Evolutionary conservation across 2,888 invertebrate genomes (phyloP).

Genomic region (Lasiommata megera): DNA sequence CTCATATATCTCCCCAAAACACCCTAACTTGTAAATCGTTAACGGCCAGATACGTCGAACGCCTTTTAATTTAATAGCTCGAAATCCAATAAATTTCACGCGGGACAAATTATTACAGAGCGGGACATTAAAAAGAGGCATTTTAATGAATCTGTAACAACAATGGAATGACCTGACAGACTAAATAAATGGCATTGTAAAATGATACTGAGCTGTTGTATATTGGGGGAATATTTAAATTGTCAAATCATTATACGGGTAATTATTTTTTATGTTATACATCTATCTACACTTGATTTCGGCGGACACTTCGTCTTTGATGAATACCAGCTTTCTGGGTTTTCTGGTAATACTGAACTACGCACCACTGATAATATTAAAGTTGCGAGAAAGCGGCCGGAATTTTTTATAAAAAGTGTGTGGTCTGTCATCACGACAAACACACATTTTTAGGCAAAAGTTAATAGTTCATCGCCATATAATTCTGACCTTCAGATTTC

Average conservation of each 20-base stretch:
- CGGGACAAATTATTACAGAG: slow-evolving; percentile 8
- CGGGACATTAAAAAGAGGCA: slow-evolving; percentile 3
- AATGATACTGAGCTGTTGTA: slow-evolving; percentile 3
- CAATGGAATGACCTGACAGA: slow-evolving; percentile 8
- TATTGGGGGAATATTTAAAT: background rate
- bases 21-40: slow-evolving; percentile 11
- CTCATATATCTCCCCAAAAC: slow-evolving; percentile 5
- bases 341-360: too few species aligned
- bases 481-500: too few species aligned
- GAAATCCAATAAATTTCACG: slow-evolving; percentile 12
- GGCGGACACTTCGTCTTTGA: too few species aligned
- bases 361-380: too few species aligned
- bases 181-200: slow-evolving; percentile 6
- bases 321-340: too few species aligned
- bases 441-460: too few species aligned
- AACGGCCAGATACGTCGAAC: slow-evolving; percentile 9
- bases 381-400: too few species aligned
- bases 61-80: slow-evolving; percentile 8
- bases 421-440: too few species aligned
- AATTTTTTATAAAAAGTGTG: too few species aligned
- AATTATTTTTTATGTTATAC: too few species aligned
- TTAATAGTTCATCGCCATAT: too few species aligned
- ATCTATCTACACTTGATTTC: too few species aligned
- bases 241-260: background rate
- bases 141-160: slow-evolving; percentile 7